Evolutionary conservation across 2,797 vertebrate genomes (phyloP).

Genomic region (Momotus momota): DNA sequence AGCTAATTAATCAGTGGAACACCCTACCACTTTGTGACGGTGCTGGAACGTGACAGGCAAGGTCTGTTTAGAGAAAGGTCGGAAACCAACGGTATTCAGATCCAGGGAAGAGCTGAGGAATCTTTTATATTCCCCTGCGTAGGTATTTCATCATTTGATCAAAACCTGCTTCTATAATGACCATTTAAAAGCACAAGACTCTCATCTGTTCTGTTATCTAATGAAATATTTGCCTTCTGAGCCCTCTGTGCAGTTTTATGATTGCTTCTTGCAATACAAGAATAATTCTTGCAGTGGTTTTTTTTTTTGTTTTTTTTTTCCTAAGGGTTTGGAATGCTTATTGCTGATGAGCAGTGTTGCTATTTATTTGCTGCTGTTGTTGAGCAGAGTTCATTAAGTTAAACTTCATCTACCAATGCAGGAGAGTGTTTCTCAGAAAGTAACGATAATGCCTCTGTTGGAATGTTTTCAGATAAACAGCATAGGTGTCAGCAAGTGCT

Average conservation of each 20-base stretch:
- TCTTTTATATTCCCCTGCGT: not conserved
- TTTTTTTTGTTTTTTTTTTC: not conserved
- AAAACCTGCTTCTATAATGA: not conserved
- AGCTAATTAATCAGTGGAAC: not conserved
- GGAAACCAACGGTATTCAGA: not conserved
- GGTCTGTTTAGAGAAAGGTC: not conserved
- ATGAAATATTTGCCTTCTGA: constrained; percentile 12
- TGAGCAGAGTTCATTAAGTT: constrained; percentile 23
- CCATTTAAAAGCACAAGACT: not conserved
- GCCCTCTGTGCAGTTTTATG: not conserved
- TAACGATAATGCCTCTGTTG: not conserved
- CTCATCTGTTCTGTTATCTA: not conserved
- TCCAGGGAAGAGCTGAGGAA: not conserved
- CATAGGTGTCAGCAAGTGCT: not conserved
- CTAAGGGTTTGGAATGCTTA: not conserved
- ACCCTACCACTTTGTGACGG: not conserved
- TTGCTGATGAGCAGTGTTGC: not conserved
- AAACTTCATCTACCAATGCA: not conserved
- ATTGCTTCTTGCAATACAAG: not conserved
- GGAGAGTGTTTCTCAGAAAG: not conserved
- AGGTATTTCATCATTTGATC: not conserved
- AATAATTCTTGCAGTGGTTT: not conserved
- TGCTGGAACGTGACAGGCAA: not conserved
- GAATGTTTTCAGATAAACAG: not conserved
- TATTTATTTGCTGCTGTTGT: constrained; percentile 20